Conservation (phyloP, 2,113 vertebrate genomes). For the Austrofundulus limnaeus region DNA sequence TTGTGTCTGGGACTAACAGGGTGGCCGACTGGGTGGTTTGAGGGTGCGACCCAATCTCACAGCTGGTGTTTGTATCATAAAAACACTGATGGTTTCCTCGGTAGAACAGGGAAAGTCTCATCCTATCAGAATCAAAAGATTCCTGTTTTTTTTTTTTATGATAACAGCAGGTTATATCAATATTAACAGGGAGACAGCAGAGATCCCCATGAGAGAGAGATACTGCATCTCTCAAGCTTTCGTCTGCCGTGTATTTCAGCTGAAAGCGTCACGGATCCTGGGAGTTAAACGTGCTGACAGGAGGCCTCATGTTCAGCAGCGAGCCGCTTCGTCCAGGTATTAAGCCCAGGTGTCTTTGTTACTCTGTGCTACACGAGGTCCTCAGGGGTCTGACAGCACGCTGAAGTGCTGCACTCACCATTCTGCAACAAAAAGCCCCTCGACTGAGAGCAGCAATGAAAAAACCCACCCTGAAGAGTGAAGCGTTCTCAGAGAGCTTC, state of each 20-base stretch:
- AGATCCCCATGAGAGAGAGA: conserved; percentile 13
- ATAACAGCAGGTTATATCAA: conserved; percentile 15
- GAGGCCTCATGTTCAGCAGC: conserved; percentile 37
- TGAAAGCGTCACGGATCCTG: conserved; percentile 20
- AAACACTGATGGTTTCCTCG: conserved; percentile 16
- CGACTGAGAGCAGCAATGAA: conserved; percentile 19
- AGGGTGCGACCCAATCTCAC: conserved; percentile 24
- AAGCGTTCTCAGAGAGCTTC: conserved; percentile 34
- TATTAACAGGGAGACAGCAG: conserved; percentile 26
- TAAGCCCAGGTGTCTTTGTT: conserved; percentile 32
- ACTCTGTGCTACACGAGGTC: conserved; percentile 51
- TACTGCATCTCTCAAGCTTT: conserved; percentile 13
- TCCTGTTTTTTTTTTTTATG: not conserved
- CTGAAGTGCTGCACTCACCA: conserved; percentile 26
- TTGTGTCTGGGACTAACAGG: conserved; percentile 58
- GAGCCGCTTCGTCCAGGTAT: conserved; percentile 46
- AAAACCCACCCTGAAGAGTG: conserved; percentile 4
- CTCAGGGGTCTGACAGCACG: conserved; percentile 38
- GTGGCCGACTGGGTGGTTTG: conserved; percentile 44
- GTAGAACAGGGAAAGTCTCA: conserved; percentile 8
- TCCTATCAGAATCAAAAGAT: conserved; percentile 13
- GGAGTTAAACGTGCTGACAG: conserved; percentile 44
- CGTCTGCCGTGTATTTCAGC: conserved; percentile 31
- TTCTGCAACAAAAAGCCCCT: conserved; percentile 27
- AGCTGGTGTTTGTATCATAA: conserved; percentile 22